These are phyloP conservation scores for Acanthosepion pharaonis DNA, from an alignment of 2,888 invertebrate species.

Conservation along the genomic window DNA sequence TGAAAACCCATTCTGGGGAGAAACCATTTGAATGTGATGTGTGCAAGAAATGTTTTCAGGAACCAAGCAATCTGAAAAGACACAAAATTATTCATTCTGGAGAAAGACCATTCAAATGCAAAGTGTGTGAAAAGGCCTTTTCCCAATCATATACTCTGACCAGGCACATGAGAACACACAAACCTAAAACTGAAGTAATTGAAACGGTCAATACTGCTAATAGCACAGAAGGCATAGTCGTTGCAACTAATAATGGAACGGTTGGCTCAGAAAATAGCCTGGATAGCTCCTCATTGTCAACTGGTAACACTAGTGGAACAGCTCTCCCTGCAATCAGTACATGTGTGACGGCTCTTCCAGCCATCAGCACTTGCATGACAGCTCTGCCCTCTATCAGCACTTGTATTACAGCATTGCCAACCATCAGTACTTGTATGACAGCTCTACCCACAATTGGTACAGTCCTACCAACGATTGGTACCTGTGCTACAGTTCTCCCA, in stretches of 20 bases:
- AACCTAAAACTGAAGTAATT: slow-evolving; percentile 41
- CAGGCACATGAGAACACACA: slow-evolving; percentile 43
- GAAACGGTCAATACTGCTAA: slow-evolving; percentile 39
- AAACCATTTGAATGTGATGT: slow-evolving; percentile 46
- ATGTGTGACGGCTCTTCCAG: slow-evolving; percentile 39
- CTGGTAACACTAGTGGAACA: neutral
- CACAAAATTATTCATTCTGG: slow-evolving; percentile 42
- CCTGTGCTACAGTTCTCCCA: slow-evolving; percentile 37
- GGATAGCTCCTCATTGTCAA: neutral
- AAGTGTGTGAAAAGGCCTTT: slow-evolving; percentile 42
- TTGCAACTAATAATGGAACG: neutral
- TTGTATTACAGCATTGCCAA: slow-evolving; percentile 39
- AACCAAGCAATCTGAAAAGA: slow-evolving; percentile 41
- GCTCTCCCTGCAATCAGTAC: slow-evolving; percentile 42
- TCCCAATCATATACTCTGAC: slow-evolving; percentile 42
- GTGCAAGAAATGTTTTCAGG: slow-evolving; percentile 44
- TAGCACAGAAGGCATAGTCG: neutral
- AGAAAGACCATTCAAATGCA: slow-evolving; percentile 39
- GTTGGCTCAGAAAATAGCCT: neutral
- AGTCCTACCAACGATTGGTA: slow-evolving; percentile 38
- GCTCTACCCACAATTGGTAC: slow-evolving; percentile 39
- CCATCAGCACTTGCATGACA: slow-evolving; percentile 41
- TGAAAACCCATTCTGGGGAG: slow-evolving; percentile 43
- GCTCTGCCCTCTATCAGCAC: slow-evolving; percentile 38
- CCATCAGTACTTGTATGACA: slow-evolving; percentile 42